These are phyloP conservation scores for Listrodromus nycthemerus DNA, from an alignment of 2,888 invertebrate species.

Conservation along the genomic window DNA sequence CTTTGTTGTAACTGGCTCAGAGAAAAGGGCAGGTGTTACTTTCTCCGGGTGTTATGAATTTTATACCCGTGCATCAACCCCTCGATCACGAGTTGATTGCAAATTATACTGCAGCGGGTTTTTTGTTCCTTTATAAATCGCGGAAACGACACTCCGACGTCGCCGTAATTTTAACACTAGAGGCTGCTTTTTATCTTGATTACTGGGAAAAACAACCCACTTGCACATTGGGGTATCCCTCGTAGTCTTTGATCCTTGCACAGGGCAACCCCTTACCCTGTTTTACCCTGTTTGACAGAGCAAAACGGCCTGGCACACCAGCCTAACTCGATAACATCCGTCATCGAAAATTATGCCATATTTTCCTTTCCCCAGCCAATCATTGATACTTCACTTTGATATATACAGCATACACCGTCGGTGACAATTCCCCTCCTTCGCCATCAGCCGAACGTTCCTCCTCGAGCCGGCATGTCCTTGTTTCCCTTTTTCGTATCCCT, in stretches of 20 bases:
- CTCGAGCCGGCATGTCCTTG: conserved; percentile 49
- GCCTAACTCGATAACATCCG: conserved; percentile 26
- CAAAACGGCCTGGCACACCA: neutral
- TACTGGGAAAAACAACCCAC: neutral
- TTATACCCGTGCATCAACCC: too few species aligned
- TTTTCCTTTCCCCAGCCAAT: conserved; percentile 34
- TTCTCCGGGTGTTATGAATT: too few species aligned
- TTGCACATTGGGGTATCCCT: conserved; percentile 5
- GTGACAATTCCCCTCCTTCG: conserved; percentile 12
- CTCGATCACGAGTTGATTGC: too few species aligned
- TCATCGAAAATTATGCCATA: conserved; percentile 35
- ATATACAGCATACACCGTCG: conserved; percentile 11
- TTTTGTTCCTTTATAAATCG: neutral
- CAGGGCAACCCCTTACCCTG: neutral
- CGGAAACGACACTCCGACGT: neutral
- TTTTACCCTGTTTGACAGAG: too few species aligned
- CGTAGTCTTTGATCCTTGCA: conserved; percentile 1
- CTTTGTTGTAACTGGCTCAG: conserved; percentile 72
- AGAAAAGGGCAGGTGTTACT: conserved; percentile 1
- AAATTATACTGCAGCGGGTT: neutral
- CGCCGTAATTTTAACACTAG: neutral
- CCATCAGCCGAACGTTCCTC: conserved; percentile 47
- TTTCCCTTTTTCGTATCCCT: conserved; percentile 33
- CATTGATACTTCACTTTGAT: conserved; percentile 40
- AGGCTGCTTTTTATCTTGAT: neutral